Evolutionary conservation across 2,888 invertebrate genomes (phyloP).

Genomic region (Beris chalybata): DNA sequence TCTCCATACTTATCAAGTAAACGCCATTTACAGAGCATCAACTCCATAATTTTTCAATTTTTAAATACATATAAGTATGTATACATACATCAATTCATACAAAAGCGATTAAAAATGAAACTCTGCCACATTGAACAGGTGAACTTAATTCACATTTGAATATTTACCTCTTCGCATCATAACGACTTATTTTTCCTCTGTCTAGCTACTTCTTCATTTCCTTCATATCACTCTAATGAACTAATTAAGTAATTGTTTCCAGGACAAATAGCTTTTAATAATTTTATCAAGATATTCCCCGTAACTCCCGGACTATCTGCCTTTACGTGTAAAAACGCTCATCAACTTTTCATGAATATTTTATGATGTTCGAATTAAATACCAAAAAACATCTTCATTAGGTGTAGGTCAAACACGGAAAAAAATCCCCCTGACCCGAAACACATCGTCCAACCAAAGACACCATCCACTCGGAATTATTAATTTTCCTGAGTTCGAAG

Average conservation of each 20-base stretch:
- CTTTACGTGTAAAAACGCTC: constrained; percentile 23
- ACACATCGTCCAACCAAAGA: constrained; percentile 2
- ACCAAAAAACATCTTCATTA: constrained; percentile 24
- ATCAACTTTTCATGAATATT: constrained; percentile 29
- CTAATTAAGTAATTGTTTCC: constrained; percentile 27
- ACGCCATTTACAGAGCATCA: too few species aligned
- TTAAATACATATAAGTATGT: too few species aligned
- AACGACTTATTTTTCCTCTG: neutral
- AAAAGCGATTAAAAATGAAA: too few species aligned
- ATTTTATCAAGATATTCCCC: neutral
- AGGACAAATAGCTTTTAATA: constrained; percentile 25
- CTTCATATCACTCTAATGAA: constrained; percentile 1
- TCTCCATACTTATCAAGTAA: too few species aligned
- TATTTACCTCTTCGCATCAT: constrained; percentile 9
- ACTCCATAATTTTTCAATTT: too few species aligned
- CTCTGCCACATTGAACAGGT: constrained; percentile 3
- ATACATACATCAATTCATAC: too few species aligned
- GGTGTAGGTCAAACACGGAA: constrained; percentile 11
- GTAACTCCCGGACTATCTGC: constrained; percentile 5
- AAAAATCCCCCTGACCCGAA: constrained; percentile 12
- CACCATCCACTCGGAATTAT: constrained; percentile 16
- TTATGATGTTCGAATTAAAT: constrained; percentile 10
- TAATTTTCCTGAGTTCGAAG: constrained; percentile 23
- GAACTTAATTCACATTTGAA: constrained; percentile 17
- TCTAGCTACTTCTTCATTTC: too few species aligned